A percentile compares a stretch with the other conserved stretches of the same genome.
phyloP scores from a whole-genome alignment of 2,797 vertebrate species.

The Argya squamiceps region DNA sequence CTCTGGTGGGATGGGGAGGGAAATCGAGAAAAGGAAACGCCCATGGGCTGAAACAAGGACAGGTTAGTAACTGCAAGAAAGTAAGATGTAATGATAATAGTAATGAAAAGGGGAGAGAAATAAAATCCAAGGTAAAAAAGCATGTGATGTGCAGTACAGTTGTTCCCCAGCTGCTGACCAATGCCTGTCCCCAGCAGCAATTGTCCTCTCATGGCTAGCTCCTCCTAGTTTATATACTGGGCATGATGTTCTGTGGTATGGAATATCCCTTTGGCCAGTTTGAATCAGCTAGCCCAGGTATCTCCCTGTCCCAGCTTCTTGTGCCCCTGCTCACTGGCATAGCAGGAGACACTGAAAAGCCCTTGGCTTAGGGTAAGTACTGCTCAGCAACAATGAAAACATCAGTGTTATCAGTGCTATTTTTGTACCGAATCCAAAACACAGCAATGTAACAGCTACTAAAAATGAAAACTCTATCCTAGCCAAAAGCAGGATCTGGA shows the following conservation, averaged over 20 bases:
- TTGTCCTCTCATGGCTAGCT: not conserved
- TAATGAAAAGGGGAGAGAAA: not conserved
- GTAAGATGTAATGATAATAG: not conserved
- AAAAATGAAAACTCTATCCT: not conserved
- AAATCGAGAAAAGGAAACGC: fast-evolving
- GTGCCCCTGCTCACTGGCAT: not conserved
- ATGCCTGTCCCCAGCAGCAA: not conserved
- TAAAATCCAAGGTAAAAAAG: not conserved
- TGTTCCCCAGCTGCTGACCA: fast-evolving
- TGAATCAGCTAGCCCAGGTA: not conserved
- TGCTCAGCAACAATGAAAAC: not conserved
- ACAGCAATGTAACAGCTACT: not conserved
- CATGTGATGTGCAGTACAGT: not conserved
- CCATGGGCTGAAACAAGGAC: not conserved
- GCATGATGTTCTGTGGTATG: not conserved
- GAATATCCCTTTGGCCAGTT: not conserved
- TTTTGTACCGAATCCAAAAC: not conserved
- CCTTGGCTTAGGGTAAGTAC: not conserved
- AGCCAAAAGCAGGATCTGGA: not conserved
- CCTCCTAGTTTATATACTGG: not conserved
- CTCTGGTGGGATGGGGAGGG: not conserved
- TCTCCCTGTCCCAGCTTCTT: not conserved
- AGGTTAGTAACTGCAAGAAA: not conserved
- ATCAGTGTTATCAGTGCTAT: not conserved
- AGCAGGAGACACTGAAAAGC: not conserved